A percentile compares a stretch with the other conserved stretches of the same genome.
Evolutionary conservation across 2,888 invertebrate genomes (phyloP).

Genomic region (Piscicola geometra): DNA sequence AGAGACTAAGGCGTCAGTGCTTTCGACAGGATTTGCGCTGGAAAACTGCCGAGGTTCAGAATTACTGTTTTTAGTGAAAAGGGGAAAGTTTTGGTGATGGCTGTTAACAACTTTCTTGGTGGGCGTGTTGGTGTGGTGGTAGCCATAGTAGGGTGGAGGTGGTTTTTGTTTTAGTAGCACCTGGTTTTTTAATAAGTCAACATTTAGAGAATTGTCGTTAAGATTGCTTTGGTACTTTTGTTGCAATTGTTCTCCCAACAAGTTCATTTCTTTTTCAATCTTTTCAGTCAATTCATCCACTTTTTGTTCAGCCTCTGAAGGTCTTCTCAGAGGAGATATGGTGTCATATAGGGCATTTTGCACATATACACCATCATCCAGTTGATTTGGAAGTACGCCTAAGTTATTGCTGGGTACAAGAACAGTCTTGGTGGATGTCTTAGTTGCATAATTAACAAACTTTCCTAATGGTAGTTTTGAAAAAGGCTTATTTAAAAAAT

Average conservation of each 20-base stretch:
- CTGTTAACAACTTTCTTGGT: background rate
- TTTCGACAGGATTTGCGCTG: too few relatives aligned
- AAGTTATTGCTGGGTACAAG: background rate
- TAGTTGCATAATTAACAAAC: background rate
- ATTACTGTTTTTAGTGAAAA: conserved; percentile 14
- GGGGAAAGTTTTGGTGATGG: conserved; percentile 3
- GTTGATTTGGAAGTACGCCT: background rate
- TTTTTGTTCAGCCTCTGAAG: conserved; percentile 83
- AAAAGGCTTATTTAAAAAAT: background rate
- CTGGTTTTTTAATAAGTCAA: background rate
- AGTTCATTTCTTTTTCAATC: conserved; percentile 84
- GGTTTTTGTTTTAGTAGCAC: conserved; percentile 30
- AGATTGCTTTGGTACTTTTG: background rate
- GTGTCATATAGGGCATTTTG: background rate
- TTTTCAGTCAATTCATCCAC: conserved; percentile 86
- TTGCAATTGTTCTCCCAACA: background rate
- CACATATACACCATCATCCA: background rate
- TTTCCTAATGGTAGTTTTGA: background rate
- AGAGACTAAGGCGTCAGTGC: background rate
- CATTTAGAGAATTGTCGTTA: background rate
- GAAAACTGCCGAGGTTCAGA: conserved; percentile 11
- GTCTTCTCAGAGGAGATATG: background rate
- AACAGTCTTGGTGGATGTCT: background rate
- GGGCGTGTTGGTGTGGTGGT: conserved; percentile 48
- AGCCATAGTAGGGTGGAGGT: conserved; percentile 54